Base-by-base conservation (phyloP, 2,888 invertebrate genomes). In the Heliothis peltigera region DNA sequence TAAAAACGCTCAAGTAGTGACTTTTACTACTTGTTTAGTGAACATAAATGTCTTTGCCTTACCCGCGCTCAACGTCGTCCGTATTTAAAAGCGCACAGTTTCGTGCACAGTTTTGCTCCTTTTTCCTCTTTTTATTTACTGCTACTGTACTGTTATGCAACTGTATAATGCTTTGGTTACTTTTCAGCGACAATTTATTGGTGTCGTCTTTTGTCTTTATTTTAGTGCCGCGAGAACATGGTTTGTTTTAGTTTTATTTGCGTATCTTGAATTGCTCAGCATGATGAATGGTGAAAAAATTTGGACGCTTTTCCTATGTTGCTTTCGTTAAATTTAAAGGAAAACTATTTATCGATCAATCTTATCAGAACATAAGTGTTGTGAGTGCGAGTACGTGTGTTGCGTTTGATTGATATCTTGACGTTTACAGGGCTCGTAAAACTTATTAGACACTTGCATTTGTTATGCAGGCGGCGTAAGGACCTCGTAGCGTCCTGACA, bases 21-120 rank as follows among this genome's bases (percentile, higher is more conserved):
- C 95, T 95, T 95, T 95, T 95, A 95, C 95, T 95, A 95, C 95
- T 95, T 95, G 95, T 95, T 95, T 95, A 95, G 95, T 94, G 95
- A 94, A 95, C 95, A 95, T 95, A 95, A 95, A 95, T 95, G 95
- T 95, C 95, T 95, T 94, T 94, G 94, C 94, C 92, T 94, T 94
- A 87, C 93, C 91, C 94, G 91, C 89, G 92, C 89, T 91, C 90
- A 91, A 91, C 92, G 91, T 94, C 93, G 91, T 87, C 92, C 94
- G 94, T 94, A 95, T 95, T 95, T 94, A 95, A 94, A 95, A 94
- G 94, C 93, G 91, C 92, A 92, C 91, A 91, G 92, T 94, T 93
- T 94, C 92, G 92, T 92, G 91, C 90, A 87, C 87, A 88, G 91
- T 91, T 93, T 90, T 93, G 89, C 87, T 93, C 91, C 89, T 92